Evolutionary conservation across 2,888 invertebrate species (phyloP).

Genomic region (Rotaria macrura): DNA sequence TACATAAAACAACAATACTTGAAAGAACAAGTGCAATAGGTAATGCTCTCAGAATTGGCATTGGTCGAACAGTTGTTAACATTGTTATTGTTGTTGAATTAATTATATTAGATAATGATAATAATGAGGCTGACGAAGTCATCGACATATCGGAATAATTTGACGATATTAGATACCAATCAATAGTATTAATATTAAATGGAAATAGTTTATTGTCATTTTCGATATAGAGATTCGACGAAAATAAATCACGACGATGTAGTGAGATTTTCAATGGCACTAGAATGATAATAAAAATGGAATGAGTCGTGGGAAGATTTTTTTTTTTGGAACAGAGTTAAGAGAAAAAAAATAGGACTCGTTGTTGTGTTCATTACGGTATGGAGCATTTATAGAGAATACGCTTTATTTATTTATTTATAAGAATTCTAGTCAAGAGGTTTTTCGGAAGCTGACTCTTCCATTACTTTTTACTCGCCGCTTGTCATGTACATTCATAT

Average conservation of each 20-base stretch:
- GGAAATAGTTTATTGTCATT: neutral
- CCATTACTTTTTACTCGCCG: neutral
- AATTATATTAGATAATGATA: neutral
- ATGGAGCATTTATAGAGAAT: neutral
- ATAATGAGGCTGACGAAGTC: neutral
- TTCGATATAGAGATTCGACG: neutral
- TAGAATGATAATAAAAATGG: neutral
- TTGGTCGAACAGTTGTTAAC: neutral
- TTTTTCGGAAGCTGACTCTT: neutral
- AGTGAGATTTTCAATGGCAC: neutral
- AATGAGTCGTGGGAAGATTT: too few species aligned
- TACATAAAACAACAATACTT: conserved; percentile 20
- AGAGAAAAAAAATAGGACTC: too few species aligned
- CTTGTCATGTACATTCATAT: neutral
- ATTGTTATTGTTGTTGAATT: neutral
- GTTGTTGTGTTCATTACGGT: neutral
- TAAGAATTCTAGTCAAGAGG: neutral
- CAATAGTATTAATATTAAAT: neutral
- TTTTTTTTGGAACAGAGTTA: too few species aligned
- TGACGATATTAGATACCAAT: neutral
- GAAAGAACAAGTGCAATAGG: neutral
- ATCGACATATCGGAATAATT: neutral
- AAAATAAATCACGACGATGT: neutral
- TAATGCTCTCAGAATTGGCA: neutral
- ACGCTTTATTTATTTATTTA: neutral